Evolutionary conservation across 2,113 vertebrate genomes (phyloP), one percentile per base, ranked within the genome.

Genomic region (Psammodynastes pulverulentus): DNA sequence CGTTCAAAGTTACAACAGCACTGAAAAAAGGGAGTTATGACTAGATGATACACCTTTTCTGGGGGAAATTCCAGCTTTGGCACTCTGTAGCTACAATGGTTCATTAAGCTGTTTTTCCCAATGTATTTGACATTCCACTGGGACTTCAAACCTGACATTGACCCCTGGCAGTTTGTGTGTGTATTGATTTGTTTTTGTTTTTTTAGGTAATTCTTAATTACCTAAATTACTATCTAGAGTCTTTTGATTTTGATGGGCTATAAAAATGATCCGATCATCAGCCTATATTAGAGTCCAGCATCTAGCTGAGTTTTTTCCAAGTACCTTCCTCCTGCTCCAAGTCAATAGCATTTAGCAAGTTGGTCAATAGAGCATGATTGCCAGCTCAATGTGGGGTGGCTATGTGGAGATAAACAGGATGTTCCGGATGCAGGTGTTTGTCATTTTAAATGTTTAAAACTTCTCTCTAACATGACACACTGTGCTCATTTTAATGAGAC

Each of bases 401-500:
- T 45, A 5, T 92, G 26, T 26, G 53, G 46, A 43, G 10, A n/a
- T 19, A 56, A 29, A 29, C 67, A 89, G 43, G 39, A 46, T 26
- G 79, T 89, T 85, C 46, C 26, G 26, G 86, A 54, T 88, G 15
- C 84, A 13, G 34, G 43, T 48, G 45, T 29, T 53, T 29, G 54
- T 21, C 8, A 45, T 39, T 88, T 54, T 43, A 53, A 88, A 53
- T 58, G 4, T 43, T 48, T 9, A 39, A 89, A 39, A 39, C 46
- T 84, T 88, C 15, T 88, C 21, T 79, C 46, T 67, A 51, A 87
- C 51, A n/a, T 12, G 51, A 43, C 48, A 45, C 23, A 9, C 72
- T n/a, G 48, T 26, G 87, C 72, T 53, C 91, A 91, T 92, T 92
- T 79, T 87, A 45, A n/a, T 26, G 29, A 58, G 87, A 62, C 12